Evolutionary conservation across 37 sponge, comb jelly and placozoan species (phyloP).

Genomic region (Spongilla lacustris): DNA sequence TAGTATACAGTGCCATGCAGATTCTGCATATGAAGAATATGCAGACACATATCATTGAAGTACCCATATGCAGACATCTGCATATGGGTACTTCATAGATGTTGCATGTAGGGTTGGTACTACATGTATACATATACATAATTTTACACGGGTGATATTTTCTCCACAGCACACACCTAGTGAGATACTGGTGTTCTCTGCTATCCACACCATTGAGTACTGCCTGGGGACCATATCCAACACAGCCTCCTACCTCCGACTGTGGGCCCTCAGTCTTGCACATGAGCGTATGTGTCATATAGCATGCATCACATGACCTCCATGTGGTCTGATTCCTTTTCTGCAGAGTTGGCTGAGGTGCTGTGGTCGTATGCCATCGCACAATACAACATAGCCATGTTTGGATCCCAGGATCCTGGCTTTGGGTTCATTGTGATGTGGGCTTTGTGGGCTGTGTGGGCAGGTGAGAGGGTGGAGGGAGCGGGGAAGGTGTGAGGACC

Average conservation of each 20-base stretch:
- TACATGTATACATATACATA: too few relatives aligned
- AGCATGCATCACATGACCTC: background rate
- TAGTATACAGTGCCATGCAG: too few relatives aligned
- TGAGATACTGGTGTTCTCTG: constrained; percentile 78
- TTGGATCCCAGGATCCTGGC: too few relatives aligned
- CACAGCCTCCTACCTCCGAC: constrained; percentile 89
- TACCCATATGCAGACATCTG: too few relatives aligned
- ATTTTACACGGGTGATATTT: too few relatives aligned
- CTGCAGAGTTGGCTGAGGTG: constrained; percentile 90
- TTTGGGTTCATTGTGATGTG: constrained; percentile 54
- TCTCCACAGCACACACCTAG: constrained; percentile 37
- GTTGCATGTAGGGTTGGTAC: too few relatives aligned
- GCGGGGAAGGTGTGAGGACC: too few relatives aligned
- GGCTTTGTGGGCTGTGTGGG: constrained; percentile 84
- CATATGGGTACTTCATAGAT: too few relatives aligned
- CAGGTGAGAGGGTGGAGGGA: constrained; percentile 58
- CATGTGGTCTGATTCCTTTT: background rate
- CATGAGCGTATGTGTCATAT: constrained; percentile 68
- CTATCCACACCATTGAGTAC: constrained; percentile 91
- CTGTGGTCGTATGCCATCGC: constrained; percentile 77
- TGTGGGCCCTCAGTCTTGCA: constrained; percentile 91
- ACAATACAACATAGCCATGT: too few relatives aligned
- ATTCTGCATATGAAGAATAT: too few relatives aligned
- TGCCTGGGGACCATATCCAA: constrained; percentile 87
- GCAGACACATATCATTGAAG: too few relatives aligned